Evolutionary conservation across 2,888 invertebrate genomes (phyloP).

Genomic region (Stenolophus ochropezus): DNA sequence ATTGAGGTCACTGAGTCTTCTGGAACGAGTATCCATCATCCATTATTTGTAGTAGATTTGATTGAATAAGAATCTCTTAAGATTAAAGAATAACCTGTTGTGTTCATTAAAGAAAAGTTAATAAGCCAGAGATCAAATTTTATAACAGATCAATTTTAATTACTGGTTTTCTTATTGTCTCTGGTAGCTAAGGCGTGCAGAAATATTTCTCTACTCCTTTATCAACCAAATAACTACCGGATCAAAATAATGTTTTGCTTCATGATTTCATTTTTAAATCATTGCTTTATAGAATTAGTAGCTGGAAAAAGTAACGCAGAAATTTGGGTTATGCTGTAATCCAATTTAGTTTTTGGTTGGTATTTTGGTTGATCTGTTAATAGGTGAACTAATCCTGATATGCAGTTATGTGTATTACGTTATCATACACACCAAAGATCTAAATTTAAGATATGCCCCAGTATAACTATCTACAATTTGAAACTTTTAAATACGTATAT

Average conservation of each 20-base stretch:
- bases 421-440: constrained; percentile 58
- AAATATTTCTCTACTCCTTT: not conserved
- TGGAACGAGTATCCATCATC: constrained; percentile 7
- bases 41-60: constrained; percentile 48
- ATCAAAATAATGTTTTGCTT: constrained; percentile 33
- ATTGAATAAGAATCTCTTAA: constrained; percentile 54
- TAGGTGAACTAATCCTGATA: constrained; percentile 47
- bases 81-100: constrained; percentile 58
- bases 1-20: not conserved
- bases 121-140: constrained; percentile 26
- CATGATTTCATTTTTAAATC: constrained; percentile 19
- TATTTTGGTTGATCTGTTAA: constrained; percentile 40
- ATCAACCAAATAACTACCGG: constrained; percentile 45
- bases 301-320: constrained; percentile 34
- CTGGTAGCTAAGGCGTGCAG: constrained; percentile 24
- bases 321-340: constrained; percentile 4
- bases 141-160: not conserved
- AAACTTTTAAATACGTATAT: constrained; percentile 47
- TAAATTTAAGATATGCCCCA: constrained; percentile 57
- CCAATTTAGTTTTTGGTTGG: constrained; percentile 40
- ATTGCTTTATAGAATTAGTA: constrained; percentile 38
- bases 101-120: constrained; percentile 51
- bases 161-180: constrained; percentile 18
- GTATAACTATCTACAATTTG: constrained; percentile 48
- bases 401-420: constrained; percentile 53